Evolutionary conservation across 2,113 vertebrate genomes (phyloP).

Genomic region (Phaethornis superciliosus): DNA sequence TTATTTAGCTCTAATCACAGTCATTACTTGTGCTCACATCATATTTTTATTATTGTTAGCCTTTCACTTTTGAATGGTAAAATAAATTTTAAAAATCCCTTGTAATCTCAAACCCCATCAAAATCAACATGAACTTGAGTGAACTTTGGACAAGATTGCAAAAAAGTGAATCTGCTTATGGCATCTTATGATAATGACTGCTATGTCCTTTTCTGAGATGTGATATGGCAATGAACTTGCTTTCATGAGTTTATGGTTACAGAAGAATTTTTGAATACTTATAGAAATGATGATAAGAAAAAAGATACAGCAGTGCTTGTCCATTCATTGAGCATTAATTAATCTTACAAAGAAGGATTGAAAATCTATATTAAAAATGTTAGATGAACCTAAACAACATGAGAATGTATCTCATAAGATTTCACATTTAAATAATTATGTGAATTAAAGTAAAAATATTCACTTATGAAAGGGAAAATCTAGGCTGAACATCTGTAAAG

Average conservation of each 20-base stretch:
- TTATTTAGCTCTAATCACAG: not conserved
- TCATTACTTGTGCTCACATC: not conserved
- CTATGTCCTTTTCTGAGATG: not conserved
- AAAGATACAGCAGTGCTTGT: not conserved
- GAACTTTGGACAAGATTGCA: not conserved
- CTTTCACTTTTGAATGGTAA: not conserved
- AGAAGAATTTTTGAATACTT: not conserved
- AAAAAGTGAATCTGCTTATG: not conserved
- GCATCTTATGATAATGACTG: fast-evolving
- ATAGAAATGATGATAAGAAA: not conserved
- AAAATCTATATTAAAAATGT: not conserved
- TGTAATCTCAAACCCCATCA: not conserved
- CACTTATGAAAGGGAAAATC: not conserved
- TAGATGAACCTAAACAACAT: not conserved
- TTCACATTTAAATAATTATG: not conserved
- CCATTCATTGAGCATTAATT: not conserved
- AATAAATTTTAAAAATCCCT: not conserved
- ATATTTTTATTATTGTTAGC: not conserved
- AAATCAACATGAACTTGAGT: not conserved
- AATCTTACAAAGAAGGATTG: not conserved
- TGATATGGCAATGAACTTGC: not conserved
- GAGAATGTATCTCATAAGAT: not conserved
- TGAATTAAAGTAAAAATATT: not conserved
- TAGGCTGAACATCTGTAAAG: not conserved
- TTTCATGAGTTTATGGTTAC: not conserved